Conservation (phyloP, 1,140 invertebrate genomes). For the Heliothis virescens region DNA sequence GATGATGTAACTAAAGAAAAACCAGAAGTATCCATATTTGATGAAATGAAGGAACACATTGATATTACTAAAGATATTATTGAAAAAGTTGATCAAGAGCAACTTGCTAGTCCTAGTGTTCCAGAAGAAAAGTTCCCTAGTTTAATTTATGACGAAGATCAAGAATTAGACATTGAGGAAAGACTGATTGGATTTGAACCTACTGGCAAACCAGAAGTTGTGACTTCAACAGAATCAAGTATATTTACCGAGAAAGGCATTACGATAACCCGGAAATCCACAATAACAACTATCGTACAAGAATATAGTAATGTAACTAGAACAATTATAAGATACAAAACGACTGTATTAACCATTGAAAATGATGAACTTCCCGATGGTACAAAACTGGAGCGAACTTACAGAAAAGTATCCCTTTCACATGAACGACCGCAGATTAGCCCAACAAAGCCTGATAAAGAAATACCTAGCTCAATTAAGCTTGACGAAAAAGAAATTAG, state of each 20-base stretch:
- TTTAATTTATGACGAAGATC: conserved; percentile 51
- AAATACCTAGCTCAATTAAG: not conserved
- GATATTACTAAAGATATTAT: not conserved
- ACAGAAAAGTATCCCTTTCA: conserved; percentile 71
- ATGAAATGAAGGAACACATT: conserved; percentile 7
- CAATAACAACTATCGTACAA: conserved; percentile 69
- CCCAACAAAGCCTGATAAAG: not conserved
- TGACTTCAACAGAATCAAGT: conserved; percentile 64
- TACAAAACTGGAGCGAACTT: conserved; percentile 75
- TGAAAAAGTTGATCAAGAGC: not conserved
- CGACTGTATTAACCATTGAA: conserved; percentile 72
- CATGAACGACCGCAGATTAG: conserved; percentile 59
- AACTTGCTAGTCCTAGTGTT: not conserved
- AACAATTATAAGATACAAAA: conserved; percentile 75
- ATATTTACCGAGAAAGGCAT: conserved; percentile 69
- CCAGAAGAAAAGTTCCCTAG: not conserved
- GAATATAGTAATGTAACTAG: conserved; percentile 65
- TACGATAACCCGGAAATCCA: conserved; percentile 73
- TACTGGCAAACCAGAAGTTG: conserved; percentile 68
- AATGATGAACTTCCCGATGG: conserved; percentile 83
- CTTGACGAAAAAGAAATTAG: not conserved
- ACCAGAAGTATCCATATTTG: conserved; percentile 11
- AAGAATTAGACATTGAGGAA: conserved; percentile 61
- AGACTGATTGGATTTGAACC: conserved; percentile 71
- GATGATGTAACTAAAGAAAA: not conserved